A percentile compares a stretch with the other conserved stretches of the same genome.
phyloP scores from a whole-genome alignment of 1,140 invertebrate species.

The Idris sp. region DNA sequence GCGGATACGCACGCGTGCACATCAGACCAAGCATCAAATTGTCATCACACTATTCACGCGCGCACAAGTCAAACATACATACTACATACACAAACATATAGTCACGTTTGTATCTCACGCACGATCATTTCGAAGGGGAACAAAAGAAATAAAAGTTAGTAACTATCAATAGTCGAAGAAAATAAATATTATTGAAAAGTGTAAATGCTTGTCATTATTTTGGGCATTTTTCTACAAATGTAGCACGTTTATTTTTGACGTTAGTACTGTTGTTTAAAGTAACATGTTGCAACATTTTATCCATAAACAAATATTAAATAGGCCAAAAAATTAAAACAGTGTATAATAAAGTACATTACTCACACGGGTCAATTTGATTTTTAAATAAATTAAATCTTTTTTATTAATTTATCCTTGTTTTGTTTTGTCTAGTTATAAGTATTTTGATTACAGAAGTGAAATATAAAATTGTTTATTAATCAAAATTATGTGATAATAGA shows the following conservation, averaged over 20 bases:
- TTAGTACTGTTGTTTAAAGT: slow-evolving; percentile 38
- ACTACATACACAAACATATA: slow-evolving; percentile 5
- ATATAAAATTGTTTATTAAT: too few species aligned
- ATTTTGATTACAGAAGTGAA: too few species aligned
- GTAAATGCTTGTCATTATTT: slow-evolving; percentile 55
- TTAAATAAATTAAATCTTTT: too few species aligned
- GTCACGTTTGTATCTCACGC: slow-evolving; percentile 38
- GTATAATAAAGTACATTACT: too few species aligned
- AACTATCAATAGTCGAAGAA: slow-evolving; percentile 39
- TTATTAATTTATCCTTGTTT: too few species aligned
- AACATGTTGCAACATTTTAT: slow-evolving; percentile 16
- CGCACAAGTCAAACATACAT: slow-evolving; percentile 19
- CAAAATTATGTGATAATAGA: too few species aligned
- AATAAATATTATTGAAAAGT: slow-evolving; percentile 61
- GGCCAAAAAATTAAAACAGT: too few species aligned
- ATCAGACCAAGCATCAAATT: slow-evolving; percentile 61
- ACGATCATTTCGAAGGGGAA: slow-evolving; percentile 36
- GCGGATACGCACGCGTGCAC: slow-evolving; percentile 66
- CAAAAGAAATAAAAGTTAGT: slow-evolving; percentile 31
- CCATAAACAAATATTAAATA: slow-evolving; percentile 13
- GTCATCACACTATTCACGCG: slow-evolving; percentile 45
- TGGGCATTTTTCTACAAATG: slow-evolving; percentile 45
- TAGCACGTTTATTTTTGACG: slow-evolving; percentile 30
- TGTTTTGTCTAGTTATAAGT: too few species aligned
- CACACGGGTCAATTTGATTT: too few species aligned